These are phyloP conservation scores for Thalassoma bifasciatum DNA, from an alignment of 2,113 vertebrate species.

Conservation along the genomic window DNA sequence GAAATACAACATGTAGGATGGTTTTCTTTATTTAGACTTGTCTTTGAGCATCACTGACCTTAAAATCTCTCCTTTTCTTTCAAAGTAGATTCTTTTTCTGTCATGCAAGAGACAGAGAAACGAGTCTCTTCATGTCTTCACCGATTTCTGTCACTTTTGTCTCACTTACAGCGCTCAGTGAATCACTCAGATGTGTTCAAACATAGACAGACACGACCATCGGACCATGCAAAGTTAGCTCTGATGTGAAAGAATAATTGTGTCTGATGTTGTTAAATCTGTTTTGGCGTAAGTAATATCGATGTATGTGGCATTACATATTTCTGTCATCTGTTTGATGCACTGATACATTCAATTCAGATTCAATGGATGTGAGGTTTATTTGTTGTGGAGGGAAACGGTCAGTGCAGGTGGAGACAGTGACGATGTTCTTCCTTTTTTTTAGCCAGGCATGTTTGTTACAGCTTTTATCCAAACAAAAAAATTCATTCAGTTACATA, in stretches of 20 bases:
- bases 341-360: not conserved
- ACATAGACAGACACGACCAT: slow-evolving; percentile 6
- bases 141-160: slow-evolving; percentile 49
- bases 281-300: slow-evolving; percentile 7
- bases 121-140: slow-evolving; percentile 43
- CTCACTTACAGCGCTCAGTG: slow-evolving; percentile 20
- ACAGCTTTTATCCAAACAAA: not conserved
- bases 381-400: slow-evolving; percentile 36
- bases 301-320: not conserved
- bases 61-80: slow-evolving; percentile 27
- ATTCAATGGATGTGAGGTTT: slow-evolving; percentile 10
- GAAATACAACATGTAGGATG: slow-evolving; percentile 27
- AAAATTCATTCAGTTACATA: slow-evolving; percentile 3
- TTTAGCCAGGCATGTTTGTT: not conserved
- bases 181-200: slow-evolving; percentile 9
- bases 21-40: slow-evolving; percentile 28
- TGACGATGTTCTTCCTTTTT: not conserved
- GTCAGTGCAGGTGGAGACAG: slow-evolving; percentile 12
- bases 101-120: slow-evolving; percentile 40
- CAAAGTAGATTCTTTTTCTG: slow-evolving; percentile 4
- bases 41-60: slow-evolving; percentile 44
- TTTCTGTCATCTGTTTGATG: not conserved
- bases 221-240: slow-evolving; percentile 8
- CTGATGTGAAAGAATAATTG: not conserved
- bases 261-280: slow-evolving; percentile 17